These are phyloP conservation scores for Siderastrea radians DNA, from an alignment of 92 coral and sea anemone genomes.

Conservation along the genomic window DNA sequence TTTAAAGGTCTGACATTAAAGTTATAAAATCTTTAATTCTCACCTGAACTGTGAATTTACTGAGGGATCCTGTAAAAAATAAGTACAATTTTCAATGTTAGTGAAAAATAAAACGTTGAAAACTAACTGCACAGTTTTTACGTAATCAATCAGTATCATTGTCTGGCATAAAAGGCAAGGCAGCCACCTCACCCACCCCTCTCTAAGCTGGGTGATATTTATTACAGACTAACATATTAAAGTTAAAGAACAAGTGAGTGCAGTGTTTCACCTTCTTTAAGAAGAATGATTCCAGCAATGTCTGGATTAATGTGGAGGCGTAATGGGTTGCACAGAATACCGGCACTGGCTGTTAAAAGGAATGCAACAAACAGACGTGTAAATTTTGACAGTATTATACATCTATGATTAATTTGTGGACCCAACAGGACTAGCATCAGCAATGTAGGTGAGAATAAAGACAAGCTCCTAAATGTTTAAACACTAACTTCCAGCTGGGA, in stretches of 20 bases:
- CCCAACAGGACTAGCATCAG: too few relatives aligned
- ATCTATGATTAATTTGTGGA: too few relatives aligned
- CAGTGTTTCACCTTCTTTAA: conserved; percentile 60
- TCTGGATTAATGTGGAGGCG: conserved; percentile 46
- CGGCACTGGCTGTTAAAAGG: conserved; percentile 75
- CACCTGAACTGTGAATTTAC: conserved; percentile 35
- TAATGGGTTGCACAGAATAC: conserved; percentile 83
- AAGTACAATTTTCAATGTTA: not conserved
- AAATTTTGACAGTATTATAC: too few relatives aligned
- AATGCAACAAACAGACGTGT: not conserved
- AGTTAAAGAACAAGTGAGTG: not conserved
- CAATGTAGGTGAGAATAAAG: too few relatives aligned
- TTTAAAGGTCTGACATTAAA: not conserved
- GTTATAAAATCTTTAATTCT: not conserved
- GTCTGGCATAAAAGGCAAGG: too few relatives aligned
- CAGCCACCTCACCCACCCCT: too few relatives aligned
- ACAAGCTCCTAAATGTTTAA: too few relatives aligned
- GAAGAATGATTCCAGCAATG: conserved; percentile 61
- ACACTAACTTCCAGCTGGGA: too few relatives aligned
- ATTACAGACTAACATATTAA: not conserved
- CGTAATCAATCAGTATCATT: too few relatives aligned
- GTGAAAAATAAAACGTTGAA: too few relatives aligned
- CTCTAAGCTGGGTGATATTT: too few relatives aligned
- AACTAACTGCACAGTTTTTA: too few relatives aligned
- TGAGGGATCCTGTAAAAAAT: conserved; percentile 19